Base-by-base conservation (phyloP, 2,797 vertebrate species). In the Sebastes reedi region DNA sequence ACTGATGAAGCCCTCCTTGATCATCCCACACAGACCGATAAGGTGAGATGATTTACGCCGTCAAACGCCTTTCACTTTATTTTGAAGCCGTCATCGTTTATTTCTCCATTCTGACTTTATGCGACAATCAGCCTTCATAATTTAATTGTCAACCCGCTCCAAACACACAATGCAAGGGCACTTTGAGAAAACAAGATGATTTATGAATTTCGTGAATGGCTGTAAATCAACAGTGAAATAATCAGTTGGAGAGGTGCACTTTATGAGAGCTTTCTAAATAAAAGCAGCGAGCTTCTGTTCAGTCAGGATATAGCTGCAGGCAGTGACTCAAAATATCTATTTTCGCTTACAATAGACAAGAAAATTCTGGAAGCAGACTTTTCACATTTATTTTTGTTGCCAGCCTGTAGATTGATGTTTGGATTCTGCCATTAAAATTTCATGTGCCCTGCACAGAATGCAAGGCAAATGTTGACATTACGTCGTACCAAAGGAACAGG, bases 391-490 rank as follows among this genome's bases (percentile, higher is more conserved):
- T 86, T 83, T 81, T 68, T 79, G 36, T 77, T 81, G 56, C 70
- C 79, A 62, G 27, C 25, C 74, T 72, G 46, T 76, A 24, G 67
- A 84, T 84, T 80, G 76, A 83, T 85, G 84, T 88, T 89, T 88
- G 84, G 85, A 78, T 67, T 84, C 81, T 13, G 11, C 61, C 75
- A 82, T 91, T 90, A 91, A 91, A 88, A 74, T 85, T 79, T 55
- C n/a, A 90, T 82, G 79, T 60, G 67, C 59, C 55, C 71, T 79
- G 76, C 82, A 58, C 16, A 72, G 64, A 77, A 78, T 70, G 74
- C 74, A 77, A 82, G 55, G 76, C 70, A 90, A 89, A 88, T 90
- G 83, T 91, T 91, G 88, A 90, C 89, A 84, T 79, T 77, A 59
- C 8, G 1, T 80, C 20, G 54, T 8, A 62, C 68, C 72, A 54